Percentiles rank a stretch among this genome's conserved stretches.
These are phyloP conservation scores for Andrena chrysosceles DNA, from an alignment of 2,888 invertebrate species.

Conservation along the genomic window DNA sequence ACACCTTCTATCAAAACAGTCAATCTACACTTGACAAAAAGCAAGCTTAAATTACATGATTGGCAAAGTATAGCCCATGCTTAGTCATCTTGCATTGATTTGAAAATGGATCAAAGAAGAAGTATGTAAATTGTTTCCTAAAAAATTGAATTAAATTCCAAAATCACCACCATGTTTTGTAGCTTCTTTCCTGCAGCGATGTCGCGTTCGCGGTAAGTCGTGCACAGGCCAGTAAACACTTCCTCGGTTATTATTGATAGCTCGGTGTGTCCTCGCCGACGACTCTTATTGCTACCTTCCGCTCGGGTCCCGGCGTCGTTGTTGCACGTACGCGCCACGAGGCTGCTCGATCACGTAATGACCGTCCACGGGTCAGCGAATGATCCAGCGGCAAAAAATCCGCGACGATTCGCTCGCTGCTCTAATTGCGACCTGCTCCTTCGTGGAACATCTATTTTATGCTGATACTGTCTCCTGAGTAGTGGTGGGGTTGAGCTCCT, in stretches of 20 bases:
- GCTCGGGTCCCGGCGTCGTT: background rate
- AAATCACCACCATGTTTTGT: too few relatives aligned
- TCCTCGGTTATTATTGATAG: constrained; percentile 31
- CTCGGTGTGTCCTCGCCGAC: constrained; percentile 16
- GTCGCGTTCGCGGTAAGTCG: constrained; percentile 13
- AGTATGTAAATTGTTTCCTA: too few relatives aligned
- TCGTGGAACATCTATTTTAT: background rate
- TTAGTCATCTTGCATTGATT: too few relatives aligned
- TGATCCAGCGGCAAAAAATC: background rate
- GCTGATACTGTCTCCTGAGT: background rate
- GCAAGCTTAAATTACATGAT: too few relatives aligned
- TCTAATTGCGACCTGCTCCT: constrained; percentile 24
- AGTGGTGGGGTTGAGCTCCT: background rate
- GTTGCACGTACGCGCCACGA: constrained; percentile 1
- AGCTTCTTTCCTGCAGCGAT: background rate
- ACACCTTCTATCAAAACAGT: too few relatives aligned
- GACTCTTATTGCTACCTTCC: constrained; percentile 7
- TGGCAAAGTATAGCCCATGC: too few relatives aligned
- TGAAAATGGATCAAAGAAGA: too few relatives aligned
- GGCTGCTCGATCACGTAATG: constrained; percentile 12
- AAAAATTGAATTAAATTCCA: too few relatives aligned
- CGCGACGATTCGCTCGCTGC: background rate
- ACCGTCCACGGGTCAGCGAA: constrained; percentile 14
- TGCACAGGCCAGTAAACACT: constrained; percentile 29
- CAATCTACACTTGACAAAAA: too few relatives aligned